A percentile compares a stretch with the other conserved stretches of the same genome.
Evolutionary conservation across 2,797 vertebrate genomes (phyloP).

Genomic region (Anabas testudineus): DNA sequence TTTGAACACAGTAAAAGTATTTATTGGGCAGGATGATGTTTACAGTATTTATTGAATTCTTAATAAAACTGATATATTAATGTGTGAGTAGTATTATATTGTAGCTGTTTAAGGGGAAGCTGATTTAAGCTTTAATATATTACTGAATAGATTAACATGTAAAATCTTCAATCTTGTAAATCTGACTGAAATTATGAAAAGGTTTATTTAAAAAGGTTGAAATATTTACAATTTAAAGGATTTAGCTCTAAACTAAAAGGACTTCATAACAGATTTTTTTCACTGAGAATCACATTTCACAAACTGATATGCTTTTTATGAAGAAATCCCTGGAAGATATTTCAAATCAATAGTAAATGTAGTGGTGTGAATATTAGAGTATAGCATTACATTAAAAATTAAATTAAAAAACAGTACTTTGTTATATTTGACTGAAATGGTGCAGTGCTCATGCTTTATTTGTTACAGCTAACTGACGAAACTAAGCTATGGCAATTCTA

Average conservation of each 20-base stretch:
- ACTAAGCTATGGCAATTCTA: conserved; percentile 37
- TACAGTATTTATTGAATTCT: too few species aligned
- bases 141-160: not conserved
- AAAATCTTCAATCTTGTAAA: not conserved
- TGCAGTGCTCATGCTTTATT: not conserved
- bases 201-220: too few species aligned
- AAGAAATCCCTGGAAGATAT: too few species aligned
- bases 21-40: not conserved
- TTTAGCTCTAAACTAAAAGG: too few species aligned
- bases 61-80: not conserved
- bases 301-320: too few species aligned
- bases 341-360: too few species aligned
- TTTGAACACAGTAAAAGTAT: not conserved
- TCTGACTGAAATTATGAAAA: too few species aligned
- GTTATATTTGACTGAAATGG: not conserved
- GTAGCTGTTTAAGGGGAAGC: not conserved
- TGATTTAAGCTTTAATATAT: not conserved
- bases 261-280: too few species aligned
- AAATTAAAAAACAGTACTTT: too few species aligned
- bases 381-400: not conserved
- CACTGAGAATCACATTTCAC: too few species aligned
- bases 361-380: not conserved
- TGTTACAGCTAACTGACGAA: conserved; percentile 34
- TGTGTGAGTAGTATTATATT: not conserved
- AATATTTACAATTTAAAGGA: too few species aligned